Percentiles rank a stretch among this genome's conserved stretches.
Evolutionary conservation across 2,113 vertebrate genomes (phyloP).

Genomic region (Salvelinus fontinalis): DNA sequence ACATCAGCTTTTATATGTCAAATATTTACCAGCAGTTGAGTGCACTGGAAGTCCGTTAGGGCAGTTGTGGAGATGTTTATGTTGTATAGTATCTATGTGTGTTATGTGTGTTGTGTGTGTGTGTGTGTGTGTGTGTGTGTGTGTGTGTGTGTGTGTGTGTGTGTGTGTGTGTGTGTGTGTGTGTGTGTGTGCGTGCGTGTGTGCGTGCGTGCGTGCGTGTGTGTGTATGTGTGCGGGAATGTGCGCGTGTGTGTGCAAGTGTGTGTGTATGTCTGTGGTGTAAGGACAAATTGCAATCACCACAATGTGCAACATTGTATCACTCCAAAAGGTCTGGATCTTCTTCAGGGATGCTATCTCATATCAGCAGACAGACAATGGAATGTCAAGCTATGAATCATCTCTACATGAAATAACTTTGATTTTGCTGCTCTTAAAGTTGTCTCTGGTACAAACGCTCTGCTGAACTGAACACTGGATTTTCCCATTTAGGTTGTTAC

Average conservation of each 20-base stretch:
- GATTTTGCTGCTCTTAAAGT: constrained; percentile 56
- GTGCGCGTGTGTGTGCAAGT: background rate
- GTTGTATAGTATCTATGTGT: too few species aligned
- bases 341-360: constrained; percentile 38
- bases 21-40: too few species aligned
- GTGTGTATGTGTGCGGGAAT: too few species aligned
- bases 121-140: too few species aligned
- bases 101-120: too few species aligned
- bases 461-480: constrained; percentile 62
- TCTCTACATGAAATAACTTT: constrained; percentile 1
- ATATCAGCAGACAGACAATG: constrained; percentile 36
- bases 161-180: background rate
- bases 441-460: constrained; percentile 37
- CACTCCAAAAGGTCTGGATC: constrained; percentile 21
- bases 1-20: background rate
- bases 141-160: too few species aligned
- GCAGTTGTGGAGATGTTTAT: too few species aligned
- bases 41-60: too few species aligned
- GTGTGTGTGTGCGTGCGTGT: constrained; percentile 24
- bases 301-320: constrained; percentile 16
- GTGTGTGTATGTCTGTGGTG: constrained; percentile 36
- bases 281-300: background rate
- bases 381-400: constrained; percentile 20
- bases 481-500: constrained; percentile 25
- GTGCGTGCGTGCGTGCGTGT: constrained; percentile 29